phyloP scores from a whole-genome alignment of 2,888 invertebrate species.

The Myathropa florea region DNA sequence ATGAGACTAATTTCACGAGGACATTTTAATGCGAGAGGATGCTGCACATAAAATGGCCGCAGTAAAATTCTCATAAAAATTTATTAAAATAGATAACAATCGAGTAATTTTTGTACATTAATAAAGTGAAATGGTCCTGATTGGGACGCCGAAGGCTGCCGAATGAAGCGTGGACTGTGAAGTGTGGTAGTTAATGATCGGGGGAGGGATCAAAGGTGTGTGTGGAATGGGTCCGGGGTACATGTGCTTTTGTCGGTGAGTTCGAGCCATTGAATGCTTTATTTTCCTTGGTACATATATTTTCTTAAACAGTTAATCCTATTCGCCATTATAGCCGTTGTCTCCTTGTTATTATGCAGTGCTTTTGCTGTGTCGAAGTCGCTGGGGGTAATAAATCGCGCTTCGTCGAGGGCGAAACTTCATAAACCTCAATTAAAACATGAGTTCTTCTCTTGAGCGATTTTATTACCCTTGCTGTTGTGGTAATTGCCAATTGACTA shows the following conservation, averaged over 20 bases:
- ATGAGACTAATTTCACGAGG: constrained; percentile 41
- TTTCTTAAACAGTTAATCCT: background rate
- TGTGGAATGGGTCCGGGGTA: background rate
- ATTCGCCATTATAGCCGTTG: background rate
- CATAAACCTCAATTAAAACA: background rate
- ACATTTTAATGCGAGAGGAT: constrained; percentile 8
- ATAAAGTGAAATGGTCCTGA: constrained; percentile 26
- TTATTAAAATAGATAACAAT: constrained; percentile 48
- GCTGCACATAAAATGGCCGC: constrained; percentile 38
- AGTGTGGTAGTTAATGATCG: background rate
- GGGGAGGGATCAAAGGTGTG: background rate
- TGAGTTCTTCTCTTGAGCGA: background rate
- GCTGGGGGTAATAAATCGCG: background rate
- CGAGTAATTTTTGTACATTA: constrained; percentile 36
- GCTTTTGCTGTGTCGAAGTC: background rate
- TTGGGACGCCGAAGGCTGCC: background rate
- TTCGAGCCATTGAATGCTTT: background rate
- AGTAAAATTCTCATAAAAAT: constrained; percentile 35
- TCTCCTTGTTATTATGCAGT: background rate
- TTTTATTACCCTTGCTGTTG: background rate
- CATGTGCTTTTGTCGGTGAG: background rate
- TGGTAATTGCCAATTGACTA: background rate
- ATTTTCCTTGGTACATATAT: background rate
- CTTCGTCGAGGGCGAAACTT: background rate
- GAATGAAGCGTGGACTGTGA: background rate